Evolutionary conservation across 2,888 invertebrate species (phyloP).

Genomic region (Tricholauxania praeusta): DNA sequence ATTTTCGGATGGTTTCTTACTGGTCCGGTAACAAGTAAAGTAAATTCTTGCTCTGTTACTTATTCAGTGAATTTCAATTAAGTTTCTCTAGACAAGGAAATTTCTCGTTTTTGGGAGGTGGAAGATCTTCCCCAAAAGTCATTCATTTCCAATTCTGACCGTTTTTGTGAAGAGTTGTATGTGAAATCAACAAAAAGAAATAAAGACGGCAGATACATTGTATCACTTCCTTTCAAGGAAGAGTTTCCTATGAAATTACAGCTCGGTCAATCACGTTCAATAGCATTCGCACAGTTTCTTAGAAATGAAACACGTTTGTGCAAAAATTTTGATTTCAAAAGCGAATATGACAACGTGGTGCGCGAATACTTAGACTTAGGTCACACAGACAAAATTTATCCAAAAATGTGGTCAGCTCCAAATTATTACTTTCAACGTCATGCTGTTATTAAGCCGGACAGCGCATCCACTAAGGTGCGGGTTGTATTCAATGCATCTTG

Average conservation of each 20-base stretch:
- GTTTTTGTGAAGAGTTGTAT: neutral
- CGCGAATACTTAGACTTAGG: slow-evolving; percentile 19
- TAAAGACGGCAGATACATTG: too few species aligned
- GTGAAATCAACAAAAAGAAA: too few species aligned
- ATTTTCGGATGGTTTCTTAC: slow-evolving; percentile 40
- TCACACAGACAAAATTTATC: neutral
- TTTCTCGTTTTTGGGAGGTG: too few species aligned
- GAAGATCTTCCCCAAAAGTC: neutral
- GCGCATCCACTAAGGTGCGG: neutral
- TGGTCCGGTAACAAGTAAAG: too few species aligned
- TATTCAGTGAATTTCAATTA: too few species aligned
- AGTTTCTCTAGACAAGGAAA: too few species aligned
- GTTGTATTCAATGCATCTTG: slow-evolving; percentile 28
- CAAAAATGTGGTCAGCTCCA: too few species aligned
- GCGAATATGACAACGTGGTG: slow-evolving; percentile 21
- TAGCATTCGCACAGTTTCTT: slow-evolving; percentile 17
- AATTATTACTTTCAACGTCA: too few species aligned
- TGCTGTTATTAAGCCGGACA: neutral
- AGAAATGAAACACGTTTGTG: slow-evolving; percentile 21
- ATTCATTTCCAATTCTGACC: neutral
- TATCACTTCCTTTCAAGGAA: too few species aligned
- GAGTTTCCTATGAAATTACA: neutral
- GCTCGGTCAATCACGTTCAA: neutral
- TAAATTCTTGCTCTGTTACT: too few species aligned
- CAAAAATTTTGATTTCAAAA: neutral